Percentiles rank a stretch among this genome's conserved stretches.
Evolutionary conservation across 2,797 vertebrate species (phyloP).

Genomic region (Ceyx erithaca): DNA sequence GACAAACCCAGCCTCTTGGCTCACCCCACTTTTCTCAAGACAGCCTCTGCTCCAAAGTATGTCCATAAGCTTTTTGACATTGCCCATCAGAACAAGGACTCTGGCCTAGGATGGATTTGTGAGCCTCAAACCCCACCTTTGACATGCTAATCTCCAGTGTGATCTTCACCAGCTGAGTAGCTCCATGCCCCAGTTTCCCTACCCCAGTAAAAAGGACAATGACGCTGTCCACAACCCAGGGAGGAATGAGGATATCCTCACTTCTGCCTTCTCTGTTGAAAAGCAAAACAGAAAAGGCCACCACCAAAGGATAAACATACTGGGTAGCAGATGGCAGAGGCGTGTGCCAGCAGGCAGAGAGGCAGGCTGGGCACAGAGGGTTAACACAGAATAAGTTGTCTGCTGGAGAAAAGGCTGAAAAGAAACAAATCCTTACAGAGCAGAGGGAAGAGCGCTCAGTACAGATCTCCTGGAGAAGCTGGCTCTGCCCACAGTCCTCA

Average conservation of each 20-base stretch:
- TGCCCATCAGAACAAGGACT: neutral
- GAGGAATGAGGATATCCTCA: fast-evolving
- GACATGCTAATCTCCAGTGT: neutral
- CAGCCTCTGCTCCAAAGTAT: neutral
- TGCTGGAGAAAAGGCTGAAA: neutral
- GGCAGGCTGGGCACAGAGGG: neutral
- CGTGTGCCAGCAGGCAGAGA: neutral
- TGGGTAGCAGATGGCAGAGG: neutral
- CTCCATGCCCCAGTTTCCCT: neutral
- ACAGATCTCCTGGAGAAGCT: neutral
- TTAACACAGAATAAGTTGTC: neutral
- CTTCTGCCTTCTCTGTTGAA: neutral
- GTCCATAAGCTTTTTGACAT: fast-evolving
- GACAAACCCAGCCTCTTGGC: neutral
- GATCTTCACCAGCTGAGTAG: neutral
- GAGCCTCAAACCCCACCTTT: neutral
- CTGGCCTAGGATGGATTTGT: neutral
- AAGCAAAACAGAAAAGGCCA: slow-evolving; percentile 1
- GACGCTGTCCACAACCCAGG: neutral
- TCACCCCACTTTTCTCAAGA: neutral
- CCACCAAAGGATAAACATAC: neutral
- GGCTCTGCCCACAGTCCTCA: fast-evolving
- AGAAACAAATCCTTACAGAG: neutral
- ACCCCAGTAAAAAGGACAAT: neutral
- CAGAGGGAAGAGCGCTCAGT: neutral